A percentile compares a stretch with the other conserved stretches of the same genome.
Evolutionary conservation across 2,888 invertebrate species (phyloP).

Genomic region (Zootermopsis nevadensis): DNA sequence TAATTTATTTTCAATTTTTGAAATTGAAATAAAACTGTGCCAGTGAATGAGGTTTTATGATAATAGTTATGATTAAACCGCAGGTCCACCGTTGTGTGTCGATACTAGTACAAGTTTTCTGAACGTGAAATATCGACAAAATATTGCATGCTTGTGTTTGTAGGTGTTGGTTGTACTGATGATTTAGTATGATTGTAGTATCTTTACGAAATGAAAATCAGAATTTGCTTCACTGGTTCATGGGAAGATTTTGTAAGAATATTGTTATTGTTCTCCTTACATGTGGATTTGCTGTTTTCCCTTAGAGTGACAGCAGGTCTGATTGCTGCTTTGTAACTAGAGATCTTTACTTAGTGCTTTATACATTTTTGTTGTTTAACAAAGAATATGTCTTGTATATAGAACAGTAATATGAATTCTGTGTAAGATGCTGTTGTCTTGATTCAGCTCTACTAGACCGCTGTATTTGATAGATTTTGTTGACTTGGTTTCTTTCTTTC

Average conservation of each 20-base stretch:
- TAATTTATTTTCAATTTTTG: not conserved
- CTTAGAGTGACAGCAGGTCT: constrained; percentile 25
- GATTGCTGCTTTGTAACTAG: constrained; percentile 36
- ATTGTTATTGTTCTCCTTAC: constrained; percentile 14
- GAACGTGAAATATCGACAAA: not conserved
- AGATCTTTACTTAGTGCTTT: constrained; percentile 36
- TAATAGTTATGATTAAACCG: not conserved
- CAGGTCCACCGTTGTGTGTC: not conserved
- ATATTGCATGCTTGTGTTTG: constrained; percentile 25
- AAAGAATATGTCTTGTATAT: constrained; percentile 3
- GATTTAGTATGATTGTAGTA: constrained; percentile 9
- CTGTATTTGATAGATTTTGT: constrained; percentile 53
- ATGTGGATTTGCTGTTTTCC: constrained; percentile 14
- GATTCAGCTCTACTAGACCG: constrained; percentile 29
- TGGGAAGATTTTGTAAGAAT: constrained; percentile 18
- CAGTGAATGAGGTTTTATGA: constrained; percentile 13
- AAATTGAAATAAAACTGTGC: not conserved
- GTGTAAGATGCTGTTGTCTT: constrained; percentile 29
- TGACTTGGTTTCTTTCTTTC: constrained; percentile 51
- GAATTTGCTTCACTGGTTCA: constrained; percentile 18
- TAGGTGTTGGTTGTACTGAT: constrained; percentile 15
- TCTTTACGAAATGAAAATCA: constrained; percentile 6
- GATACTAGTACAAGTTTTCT: not conserved
- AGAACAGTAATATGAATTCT: not conserved
- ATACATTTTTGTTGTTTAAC: constrained; percentile 27